A percentile compares a stretch with the other conserved stretches of the same genome.
These are phyloP conservation scores for Myotis brandtii DNA, from an alignment of 2,113 vertebrate species.

Conservation along the genomic window DNA sequence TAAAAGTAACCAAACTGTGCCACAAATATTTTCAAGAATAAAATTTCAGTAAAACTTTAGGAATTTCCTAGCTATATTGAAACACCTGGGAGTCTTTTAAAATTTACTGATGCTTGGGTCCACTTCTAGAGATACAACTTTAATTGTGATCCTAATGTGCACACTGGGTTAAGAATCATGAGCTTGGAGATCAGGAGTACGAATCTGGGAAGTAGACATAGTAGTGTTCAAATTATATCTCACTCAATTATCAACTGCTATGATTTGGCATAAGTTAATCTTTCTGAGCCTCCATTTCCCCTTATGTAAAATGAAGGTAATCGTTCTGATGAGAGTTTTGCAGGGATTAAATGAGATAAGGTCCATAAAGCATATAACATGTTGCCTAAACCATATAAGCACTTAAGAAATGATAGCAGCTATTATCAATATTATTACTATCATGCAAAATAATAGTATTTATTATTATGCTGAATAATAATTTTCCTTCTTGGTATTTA, in stretches of 20 bases:
- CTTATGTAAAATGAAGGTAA: background rate
- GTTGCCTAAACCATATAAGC: background rate
- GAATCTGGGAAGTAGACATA: background rate
- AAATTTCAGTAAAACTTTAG: conserved; percentile 17
- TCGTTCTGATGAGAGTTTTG: background rate
- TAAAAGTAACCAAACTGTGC: background rate
- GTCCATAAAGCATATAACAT: background rate
- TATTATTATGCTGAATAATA: background rate
- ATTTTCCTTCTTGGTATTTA: background rate
- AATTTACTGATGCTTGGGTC: background rate
- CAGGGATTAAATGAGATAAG: conserved; percentile 8
- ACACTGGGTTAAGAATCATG: background rate
- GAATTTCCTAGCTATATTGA: background rate
- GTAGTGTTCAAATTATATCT: background rate
- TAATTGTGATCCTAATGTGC: background rate
- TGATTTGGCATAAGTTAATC: background rate
- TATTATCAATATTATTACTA: background rate
- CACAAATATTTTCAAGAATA: conserved; percentile 1
- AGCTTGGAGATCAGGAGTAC: background rate
- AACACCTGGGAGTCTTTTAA: background rate
- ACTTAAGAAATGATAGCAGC: background rate
- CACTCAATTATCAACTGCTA: background rate
- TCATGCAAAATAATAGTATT: background rate
- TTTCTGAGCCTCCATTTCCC: conserved; percentile 9
- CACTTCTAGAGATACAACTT: background rate